Evolutionary conservation across 2,797 vertebrate genomes (phyloP).

Genomic region (Carduelis carduelis): DNA sequence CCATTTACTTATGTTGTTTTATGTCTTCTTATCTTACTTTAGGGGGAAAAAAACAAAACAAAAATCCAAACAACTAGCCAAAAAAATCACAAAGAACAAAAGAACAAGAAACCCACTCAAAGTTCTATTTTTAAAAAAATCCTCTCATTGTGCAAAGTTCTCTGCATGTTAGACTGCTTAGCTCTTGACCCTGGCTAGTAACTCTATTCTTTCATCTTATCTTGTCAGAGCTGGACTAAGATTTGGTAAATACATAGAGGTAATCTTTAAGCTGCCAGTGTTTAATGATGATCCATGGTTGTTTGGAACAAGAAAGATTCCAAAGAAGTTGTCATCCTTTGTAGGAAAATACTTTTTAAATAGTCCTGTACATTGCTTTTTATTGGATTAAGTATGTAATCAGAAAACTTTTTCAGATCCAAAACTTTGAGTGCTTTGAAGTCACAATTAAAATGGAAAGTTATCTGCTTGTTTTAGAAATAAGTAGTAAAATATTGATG

Average conservation of each 20-base stretch:
- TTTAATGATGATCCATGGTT: not conserved
- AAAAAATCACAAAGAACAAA: not conserved
- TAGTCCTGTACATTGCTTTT: not conserved
- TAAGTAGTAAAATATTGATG: not conserved
- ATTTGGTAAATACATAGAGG: not conserved
- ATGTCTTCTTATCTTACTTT: not conserved
- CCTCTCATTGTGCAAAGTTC: accelerated
- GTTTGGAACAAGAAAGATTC: not conserved
- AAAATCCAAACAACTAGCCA: not conserved
- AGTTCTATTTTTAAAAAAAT: not conserved
- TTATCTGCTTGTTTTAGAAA: conserved; percentile 5
- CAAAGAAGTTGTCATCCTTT: not conserved
- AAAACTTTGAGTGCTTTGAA: conserved; percentile 29
- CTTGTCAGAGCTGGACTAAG: not conserved
- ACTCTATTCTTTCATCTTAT: not conserved
- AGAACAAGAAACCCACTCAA: accelerated
- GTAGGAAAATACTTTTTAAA: not conserved
- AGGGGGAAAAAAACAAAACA: accelerated
- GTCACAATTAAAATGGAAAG: conserved; percentile 1
- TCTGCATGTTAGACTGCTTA: not conserved
- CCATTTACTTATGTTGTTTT: not conserved
- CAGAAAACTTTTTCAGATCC: not conserved
- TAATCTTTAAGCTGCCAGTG: not conserved
- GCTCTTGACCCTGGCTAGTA: not conserved
- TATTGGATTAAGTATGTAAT: conserved; percentile 16